Conservation (phyloP, 2,113 vertebrate species). For the Carassius carassius region DNA sequence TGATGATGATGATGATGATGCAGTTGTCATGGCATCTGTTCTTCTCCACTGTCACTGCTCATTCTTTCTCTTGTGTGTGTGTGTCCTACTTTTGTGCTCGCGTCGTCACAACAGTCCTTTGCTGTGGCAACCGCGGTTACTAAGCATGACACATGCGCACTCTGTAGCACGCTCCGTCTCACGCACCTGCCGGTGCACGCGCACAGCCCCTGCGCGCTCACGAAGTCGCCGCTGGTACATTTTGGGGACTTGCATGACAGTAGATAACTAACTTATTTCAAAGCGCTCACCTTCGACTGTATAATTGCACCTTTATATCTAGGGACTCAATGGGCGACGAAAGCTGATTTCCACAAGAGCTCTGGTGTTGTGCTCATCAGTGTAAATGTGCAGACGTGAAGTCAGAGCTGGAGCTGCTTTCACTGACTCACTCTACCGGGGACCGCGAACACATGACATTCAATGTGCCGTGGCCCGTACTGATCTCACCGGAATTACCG, state of each 20-base stretch:
- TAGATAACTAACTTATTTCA: too few species aligned
- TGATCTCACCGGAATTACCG: slow-evolving; percentile 51
- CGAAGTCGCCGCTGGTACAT: too few species aligned
- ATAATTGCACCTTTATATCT: not conserved
- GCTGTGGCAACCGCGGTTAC: slow-evolving; percentile 36
- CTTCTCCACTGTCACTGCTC: not conserved
- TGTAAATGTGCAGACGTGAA: not conserved
- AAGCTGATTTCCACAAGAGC: too few species aligned
- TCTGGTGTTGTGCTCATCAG: not conserved
- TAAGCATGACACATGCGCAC: not conserved
- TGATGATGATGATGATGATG: not conserved
- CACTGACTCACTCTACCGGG: not conserved
- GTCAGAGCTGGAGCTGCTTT: not conserved
- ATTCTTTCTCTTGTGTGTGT: not conserved
- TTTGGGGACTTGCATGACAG: too few species aligned
- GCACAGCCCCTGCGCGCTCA: not conserved
- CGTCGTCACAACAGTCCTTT: slow-evolving; percentile 38
- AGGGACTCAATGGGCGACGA: not conserved
- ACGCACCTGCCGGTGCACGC: not conserved
- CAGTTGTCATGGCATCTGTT: not conserved
- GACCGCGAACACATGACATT: slow-evolving; percentile 62
- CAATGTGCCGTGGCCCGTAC: slow-evolving; percentile 63
- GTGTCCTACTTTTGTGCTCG: slow-evolving; percentile 37
- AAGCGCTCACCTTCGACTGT: not conserved
- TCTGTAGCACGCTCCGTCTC: not conserved